A percentile compares a stretch with the other conserved stretches of the same genome.
These are phyloP conservation scores for Perodicticus potto DNA, from an alignment of 2,797 vertebrate genomes.

Conservation along the genomic window DNA sequence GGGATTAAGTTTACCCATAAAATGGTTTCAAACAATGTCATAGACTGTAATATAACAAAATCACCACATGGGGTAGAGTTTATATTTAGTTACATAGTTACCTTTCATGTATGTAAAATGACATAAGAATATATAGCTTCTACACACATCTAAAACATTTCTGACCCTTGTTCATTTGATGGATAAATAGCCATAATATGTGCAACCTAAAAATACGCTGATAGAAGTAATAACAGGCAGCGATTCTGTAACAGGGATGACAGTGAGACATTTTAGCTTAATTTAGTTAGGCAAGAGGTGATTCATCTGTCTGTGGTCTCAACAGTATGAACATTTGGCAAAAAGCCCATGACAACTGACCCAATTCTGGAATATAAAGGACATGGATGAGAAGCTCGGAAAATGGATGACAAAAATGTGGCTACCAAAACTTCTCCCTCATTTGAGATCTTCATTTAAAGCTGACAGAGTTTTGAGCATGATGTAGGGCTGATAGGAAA, in stretches of 20 bases:
- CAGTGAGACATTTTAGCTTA: neutral
- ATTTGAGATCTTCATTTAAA: slow-evolving; percentile 4
- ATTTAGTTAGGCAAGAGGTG: slow-evolving; percentile 40
- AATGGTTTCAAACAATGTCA: slow-evolving; percentile 15
- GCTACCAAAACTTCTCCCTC: neutral
- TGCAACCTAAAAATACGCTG: neutral
- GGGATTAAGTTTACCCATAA: slow-evolving; percentile 36
- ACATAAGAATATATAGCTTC: neutral
- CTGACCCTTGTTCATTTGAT: neutral
- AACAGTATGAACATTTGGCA: neutral
- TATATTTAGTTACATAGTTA: neutral
- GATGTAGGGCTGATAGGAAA: neutral
- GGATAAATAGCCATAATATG: neutral
- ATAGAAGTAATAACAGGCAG: neutral
- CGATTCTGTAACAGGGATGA: neutral
- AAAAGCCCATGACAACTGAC: slow-evolving; percentile 52
- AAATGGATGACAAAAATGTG: slow-evolving; percentile 53
- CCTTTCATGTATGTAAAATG: neutral
- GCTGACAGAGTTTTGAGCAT: neutral
- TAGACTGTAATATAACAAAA: neutral
- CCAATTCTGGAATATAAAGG: neutral
- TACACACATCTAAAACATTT: neutral
- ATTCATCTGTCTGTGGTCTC: slow-evolving; percentile 24
- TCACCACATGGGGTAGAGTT: neutral
- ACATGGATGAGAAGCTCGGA: neutral